phyloP scores from a whole-genome alignment of 2,113 vertebrate genomes.

The Epinephelus fuscoguttatus region DNA sequence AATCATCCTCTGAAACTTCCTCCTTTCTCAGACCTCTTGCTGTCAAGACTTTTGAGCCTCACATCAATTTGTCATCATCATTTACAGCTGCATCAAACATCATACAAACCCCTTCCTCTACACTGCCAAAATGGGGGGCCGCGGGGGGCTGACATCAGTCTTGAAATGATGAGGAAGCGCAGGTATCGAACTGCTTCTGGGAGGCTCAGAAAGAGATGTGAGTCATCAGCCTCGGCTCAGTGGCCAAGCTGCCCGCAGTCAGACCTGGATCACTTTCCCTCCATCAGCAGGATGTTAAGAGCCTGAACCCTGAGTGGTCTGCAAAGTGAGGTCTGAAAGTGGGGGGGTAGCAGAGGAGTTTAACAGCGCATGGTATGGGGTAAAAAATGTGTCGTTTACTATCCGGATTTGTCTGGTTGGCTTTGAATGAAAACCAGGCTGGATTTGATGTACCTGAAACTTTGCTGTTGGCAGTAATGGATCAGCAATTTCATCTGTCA shows the following conservation, averaged over 20 bases:
- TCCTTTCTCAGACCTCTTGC: constrained; percentile 9
- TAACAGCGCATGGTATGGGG: constrained; percentile 32
- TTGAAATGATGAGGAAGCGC: constrained; percentile 49
- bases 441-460: constrained; percentile 23
- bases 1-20: neutral
- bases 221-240: constrained; percentile 66
- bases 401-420: constrained; percentile 13
- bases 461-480: constrained; percentile 28
- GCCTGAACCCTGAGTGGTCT: constrained; percentile 60
- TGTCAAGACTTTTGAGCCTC: constrained; percentile 19
- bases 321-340: constrained; percentile 50
- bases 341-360: constrained; percentile 14
- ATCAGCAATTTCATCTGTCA: neutral
- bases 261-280: constrained; percentile 64
- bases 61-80: constrained; percentile 43
- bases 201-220: constrained; percentile 50
- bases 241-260: constrained; percentile 63
- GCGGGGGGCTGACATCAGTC: constrained; percentile 36
- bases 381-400: constrained; percentile 26
- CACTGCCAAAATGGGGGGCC: neutral
- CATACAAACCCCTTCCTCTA: constrained; percentile 11
- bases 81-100: constrained; percentile 46
- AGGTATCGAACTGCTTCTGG: constrained; percentile 55
- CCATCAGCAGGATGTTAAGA: constrained; percentile 71
- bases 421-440: constrained; percentile 26